These are phyloP conservation scores for Phenganax marumi DNA, from an alignment of 92 coral and sea anemone genomes.

Conservation along the genomic window DNA sequence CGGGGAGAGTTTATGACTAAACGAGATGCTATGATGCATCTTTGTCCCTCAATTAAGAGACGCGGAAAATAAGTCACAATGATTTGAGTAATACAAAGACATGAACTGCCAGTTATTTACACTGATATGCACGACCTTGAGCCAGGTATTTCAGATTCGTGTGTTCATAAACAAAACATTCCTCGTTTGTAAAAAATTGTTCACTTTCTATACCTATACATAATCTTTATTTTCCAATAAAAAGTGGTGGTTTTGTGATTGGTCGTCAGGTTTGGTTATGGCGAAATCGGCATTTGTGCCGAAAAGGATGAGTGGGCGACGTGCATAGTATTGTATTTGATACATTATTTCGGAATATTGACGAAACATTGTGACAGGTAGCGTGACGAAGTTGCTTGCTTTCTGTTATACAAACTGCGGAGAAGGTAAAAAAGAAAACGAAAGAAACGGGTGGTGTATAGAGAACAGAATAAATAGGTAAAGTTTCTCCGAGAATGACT, in stretches of 20 bases:
- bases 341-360: not conserved
- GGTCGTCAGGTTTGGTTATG: not conserved
- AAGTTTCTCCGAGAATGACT: too few species aligned
- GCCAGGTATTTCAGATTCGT: not conserved
- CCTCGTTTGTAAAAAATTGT: not conserved
- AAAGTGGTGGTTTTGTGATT: not conserved
- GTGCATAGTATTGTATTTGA: not conserved
- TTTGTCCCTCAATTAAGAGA: constrained; percentile 34
- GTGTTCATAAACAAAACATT: not conserved
- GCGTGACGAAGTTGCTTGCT: too few species aligned
- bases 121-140: not conserved
- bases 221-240: not conserved
- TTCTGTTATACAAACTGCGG: too few species aligned
- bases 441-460: too few species aligned
- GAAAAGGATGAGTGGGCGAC: constrained; percentile 25
- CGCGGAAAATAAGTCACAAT: constrained; percentile 2
- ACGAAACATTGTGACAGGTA: too few species aligned
- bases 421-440: too few species aligned
- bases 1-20: constrained; percentile 36
- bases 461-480: too few species aligned
- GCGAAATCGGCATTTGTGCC: constrained; percentile 4
- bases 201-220: not conserved
- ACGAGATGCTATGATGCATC: constrained; percentile 47
- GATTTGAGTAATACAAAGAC: not conserved
- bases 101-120: constrained; percentile 9